Conservation (phyloP, 2,797 vertebrate species). For the Coranthus polyacanthus region DNA sequence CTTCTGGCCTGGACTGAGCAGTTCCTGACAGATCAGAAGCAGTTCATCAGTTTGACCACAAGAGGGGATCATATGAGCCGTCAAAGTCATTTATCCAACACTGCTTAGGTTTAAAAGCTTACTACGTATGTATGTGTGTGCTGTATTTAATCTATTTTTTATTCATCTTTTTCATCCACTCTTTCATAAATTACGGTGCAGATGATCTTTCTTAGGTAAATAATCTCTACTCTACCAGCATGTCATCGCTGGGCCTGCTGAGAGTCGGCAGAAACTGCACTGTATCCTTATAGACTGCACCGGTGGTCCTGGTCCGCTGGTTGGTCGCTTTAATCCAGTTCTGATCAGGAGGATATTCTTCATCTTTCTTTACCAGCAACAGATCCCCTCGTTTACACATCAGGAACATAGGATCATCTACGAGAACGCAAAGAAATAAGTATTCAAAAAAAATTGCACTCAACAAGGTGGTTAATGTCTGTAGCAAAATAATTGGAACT, state of each 20-base stretch:
- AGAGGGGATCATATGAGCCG: neutral
- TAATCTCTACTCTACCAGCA: conserved; percentile 84
- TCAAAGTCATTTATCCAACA: neutral
- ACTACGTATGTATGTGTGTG: neutral
- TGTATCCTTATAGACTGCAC: conserved; percentile 80
- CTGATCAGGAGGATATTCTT: conserved; percentile 63
- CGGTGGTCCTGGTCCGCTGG: conserved; percentile 85
- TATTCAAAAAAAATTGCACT: neutral
- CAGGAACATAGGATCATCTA: conserved; percentile 84
- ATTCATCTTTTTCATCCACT: neutral
- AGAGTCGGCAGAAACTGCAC: conserved; percentile 89
- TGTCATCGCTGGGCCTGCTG: conserved; percentile 84
- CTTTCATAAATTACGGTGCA: neutral
- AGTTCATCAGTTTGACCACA: conserved; percentile 38
- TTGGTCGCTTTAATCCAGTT: conserved; percentile 86
- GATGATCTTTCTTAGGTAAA: neutral
- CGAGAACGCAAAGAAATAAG: neutral
- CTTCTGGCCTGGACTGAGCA: conserved; percentile 85
- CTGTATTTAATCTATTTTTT: too few relatives aligned
- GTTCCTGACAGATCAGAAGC: conserved; percentile 67
- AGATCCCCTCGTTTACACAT: conserved; percentile 91
- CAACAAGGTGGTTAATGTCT: too few relatives aligned
- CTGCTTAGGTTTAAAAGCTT: neutral
- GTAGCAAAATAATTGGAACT: too few relatives aligned
- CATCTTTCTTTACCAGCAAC: conserved; percentile 84